phyloP scores from a whole-genome alignment of 2,888 invertebrate genomes.

The Trissoscelio sp. region DNA sequence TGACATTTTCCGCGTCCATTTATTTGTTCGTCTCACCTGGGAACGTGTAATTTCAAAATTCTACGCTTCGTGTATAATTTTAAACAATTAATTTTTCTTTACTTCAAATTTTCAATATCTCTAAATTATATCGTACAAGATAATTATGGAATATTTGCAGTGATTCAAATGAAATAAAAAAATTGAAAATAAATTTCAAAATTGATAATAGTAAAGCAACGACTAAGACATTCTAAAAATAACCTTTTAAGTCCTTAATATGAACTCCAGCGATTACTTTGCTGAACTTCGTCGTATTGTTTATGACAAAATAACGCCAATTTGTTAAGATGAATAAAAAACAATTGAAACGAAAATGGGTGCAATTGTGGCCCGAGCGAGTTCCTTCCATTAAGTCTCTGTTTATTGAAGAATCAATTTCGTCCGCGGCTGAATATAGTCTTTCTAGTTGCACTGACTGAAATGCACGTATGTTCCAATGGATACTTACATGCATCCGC shows the following conservation, averaged over 20 bases:
- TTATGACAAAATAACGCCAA: slow-evolving; percentile 18
- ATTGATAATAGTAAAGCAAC: too few relatives aligned
- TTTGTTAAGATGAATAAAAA: slow-evolving; percentile 24
- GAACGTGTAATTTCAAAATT: slow-evolving; percentile 46
- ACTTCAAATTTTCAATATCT: background rate
- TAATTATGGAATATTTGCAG: too few relatives aligned
- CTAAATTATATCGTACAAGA: background rate
- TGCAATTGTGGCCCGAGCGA: slow-evolving; percentile 38
- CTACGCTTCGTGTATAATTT: slow-evolving; percentile 16
- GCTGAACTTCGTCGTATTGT: background rate
- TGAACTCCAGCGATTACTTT: too few relatives aligned
- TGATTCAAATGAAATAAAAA: too few relatives aligned
- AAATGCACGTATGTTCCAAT: slow-evolving; percentile 62
- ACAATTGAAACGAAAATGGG: slow-evolving; percentile 44
- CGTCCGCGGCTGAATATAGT: slow-evolving; percentile 38
- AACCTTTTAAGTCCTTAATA: too few relatives aligned
- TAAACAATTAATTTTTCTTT: too few relatives aligned
- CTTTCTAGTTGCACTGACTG: slow-evolving; percentile 50
- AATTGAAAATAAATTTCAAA: too few relatives aligned
- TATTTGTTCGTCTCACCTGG: slow-evolving; percentile 34
- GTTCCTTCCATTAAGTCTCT: slow-evolving; percentile 55
- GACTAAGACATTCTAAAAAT: too few relatives aligned
- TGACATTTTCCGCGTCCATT: slow-evolving; percentile 63
- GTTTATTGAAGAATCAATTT: slow-evolving; percentile 66
- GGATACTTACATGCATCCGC: slow-evolving; percentile 53